These are phyloP conservation scores for Carassius carassius DNA, from an alignment of 2,113 vertebrate species.

Conservation along the genomic window DNA sequence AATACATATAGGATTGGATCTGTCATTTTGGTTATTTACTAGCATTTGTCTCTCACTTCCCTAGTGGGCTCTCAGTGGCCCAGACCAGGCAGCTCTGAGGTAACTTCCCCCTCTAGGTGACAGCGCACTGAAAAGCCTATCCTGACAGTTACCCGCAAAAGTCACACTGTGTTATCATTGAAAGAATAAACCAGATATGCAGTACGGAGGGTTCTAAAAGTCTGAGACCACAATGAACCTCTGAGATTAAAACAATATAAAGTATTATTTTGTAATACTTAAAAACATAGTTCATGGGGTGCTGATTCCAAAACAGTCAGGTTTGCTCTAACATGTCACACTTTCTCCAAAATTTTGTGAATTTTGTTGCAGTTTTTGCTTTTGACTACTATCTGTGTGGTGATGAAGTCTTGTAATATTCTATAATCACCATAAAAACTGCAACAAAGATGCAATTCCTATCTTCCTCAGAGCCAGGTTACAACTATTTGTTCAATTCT, in stretches of 20 bases:
- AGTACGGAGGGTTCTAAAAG: too few relatives aligned
- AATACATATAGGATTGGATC: conserved; percentile 73
- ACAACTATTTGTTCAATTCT: neutral
- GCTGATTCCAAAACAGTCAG: too few relatives aligned
- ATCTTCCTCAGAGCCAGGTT: too few relatives aligned
- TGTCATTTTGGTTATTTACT: conserved; percentile 75
- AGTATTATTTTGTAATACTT: neutral
- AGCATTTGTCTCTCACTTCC: conserved; percentile 72
- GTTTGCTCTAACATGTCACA: too few relatives aligned
- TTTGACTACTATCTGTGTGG: too few relatives aligned
- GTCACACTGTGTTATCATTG: conserved; percentile 60
- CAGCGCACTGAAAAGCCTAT: conserved; percentile 22
- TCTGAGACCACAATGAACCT: neutral
- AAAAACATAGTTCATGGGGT: too few relatives aligned
- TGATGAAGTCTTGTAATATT: too few relatives aligned
- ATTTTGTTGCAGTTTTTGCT: neutral
- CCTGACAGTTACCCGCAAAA: conserved; percentile 3
- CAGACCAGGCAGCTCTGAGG: conserved; percentile 40
- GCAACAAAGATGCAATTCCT: neutral
- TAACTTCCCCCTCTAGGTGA: conserved; percentile 45
- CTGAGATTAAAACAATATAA: neutral
- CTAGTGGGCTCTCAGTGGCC: conserved; percentile 53
- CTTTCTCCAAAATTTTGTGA: too few relatives aligned
- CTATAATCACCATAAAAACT: neutral
- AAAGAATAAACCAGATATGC: neutral